phyloP scores from a whole-genome alignment of 2,113 vertebrate species.

The Gorsachius goisagi region DNA sequence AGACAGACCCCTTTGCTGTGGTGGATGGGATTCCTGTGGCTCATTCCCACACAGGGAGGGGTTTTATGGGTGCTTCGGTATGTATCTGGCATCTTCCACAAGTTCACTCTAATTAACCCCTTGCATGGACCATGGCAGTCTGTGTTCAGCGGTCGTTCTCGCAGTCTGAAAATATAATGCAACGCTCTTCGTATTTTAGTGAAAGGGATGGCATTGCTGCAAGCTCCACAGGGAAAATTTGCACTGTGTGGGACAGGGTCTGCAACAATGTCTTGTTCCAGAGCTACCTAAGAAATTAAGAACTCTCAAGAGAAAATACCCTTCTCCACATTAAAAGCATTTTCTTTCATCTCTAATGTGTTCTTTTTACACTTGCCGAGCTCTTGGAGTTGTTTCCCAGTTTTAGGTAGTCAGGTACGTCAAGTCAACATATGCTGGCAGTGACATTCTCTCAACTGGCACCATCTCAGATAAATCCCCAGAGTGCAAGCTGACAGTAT shows the following conservation, averaged over 20 bases:
- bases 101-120: background rate
- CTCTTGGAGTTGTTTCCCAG: fast-evolving
- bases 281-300: background rate
- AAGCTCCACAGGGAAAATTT: background rate
- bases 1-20: background rate
- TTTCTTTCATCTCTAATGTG: background rate
- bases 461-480: background rate
- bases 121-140: background rate
- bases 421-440: background rate
- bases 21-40: background rate
- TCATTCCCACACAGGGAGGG: background rate
- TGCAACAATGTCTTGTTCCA: background rate
- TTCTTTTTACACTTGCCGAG: background rate
- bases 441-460: background rate
- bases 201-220: background rate
- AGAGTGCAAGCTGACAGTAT: background rate
- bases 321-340: background rate
- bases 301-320: background rate
- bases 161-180: fast-evolving
- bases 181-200: background rate
- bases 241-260: fast-evolving
- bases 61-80: background rate
- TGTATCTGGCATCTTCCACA: background rate
- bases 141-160: fast-evolving
- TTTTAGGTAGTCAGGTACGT: background rate